Conservation (phyloP, 1,140 invertebrate genomes). For the Cydia splendana region DNA sequence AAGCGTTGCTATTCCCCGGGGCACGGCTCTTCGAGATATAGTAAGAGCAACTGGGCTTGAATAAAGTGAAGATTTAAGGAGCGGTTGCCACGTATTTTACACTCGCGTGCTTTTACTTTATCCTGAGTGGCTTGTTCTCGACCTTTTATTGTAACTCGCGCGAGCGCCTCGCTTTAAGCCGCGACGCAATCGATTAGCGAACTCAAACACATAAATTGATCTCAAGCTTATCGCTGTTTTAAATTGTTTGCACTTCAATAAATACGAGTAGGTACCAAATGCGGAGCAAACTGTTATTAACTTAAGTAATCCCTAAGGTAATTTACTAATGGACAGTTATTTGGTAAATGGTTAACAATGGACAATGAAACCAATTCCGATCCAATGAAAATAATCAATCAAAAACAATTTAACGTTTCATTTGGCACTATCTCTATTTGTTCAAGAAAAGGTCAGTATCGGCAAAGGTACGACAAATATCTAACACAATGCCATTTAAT, state of each 20-base stretch:
- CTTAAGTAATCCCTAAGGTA: background rate
- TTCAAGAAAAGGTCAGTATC: background rate
- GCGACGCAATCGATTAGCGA: slow-evolving; percentile 21
- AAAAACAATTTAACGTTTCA: background rate
- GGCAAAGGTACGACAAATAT: background rate
- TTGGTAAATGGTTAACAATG: background rate
- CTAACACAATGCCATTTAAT: slow-evolving; percentile 8
- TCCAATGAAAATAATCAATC: background rate
- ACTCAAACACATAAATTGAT: slow-evolving; percentile 25
- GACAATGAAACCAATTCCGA: background rate
- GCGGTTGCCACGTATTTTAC: slow-evolving; percentile 47
- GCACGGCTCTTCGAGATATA: slow-evolving; percentile 35
- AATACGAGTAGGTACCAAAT: background rate
- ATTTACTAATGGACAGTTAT: background rate
- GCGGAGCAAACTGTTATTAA: background rate
- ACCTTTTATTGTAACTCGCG: slow-evolving; percentile 36
- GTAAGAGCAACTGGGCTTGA: slow-evolving; percentile 41
- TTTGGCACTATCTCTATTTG: background rate
- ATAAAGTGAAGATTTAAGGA: slow-evolving; percentile 54
- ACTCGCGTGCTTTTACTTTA: slow-evolving; percentile 46
- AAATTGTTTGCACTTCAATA: background rate
- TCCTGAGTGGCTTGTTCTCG: slow-evolving; percentile 35
- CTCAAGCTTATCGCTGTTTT: slow-evolving; percentile 21
- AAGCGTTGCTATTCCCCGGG: slow-evolving; percentile 35
- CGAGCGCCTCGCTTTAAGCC: background rate